Evolutionary conservation across 1,140 invertebrate genomes (phyloP).

Genomic region (Ips typographus): DNA sequence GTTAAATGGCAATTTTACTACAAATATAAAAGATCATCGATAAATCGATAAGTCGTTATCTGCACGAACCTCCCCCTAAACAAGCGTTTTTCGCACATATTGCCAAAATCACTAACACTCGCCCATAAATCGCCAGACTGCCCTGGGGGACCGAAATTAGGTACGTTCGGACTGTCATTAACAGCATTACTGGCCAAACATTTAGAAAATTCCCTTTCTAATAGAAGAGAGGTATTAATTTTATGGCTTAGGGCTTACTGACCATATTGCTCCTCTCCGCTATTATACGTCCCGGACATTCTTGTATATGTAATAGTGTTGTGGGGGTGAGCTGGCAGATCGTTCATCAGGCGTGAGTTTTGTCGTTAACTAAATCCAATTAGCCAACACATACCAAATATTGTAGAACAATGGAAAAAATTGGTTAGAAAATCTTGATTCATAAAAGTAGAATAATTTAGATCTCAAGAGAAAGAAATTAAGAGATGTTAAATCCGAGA

Average conservation of each 20-base stretch:
- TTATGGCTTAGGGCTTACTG: slow-evolving; percentile 17
- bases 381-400: no score
- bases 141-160: slow-evolving; percentile 14
- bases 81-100: slow-evolving; percentile 13
- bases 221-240: slow-evolving; percentile 30
- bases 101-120: slow-evolving; percentile 20
- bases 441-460: no score
- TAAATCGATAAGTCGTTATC: no score
- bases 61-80: not conserved
- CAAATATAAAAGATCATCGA: no score
- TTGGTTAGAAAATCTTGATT: no score
- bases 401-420: no score
- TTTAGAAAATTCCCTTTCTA: slow-evolving; percentile 24
- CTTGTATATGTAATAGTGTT: not conserved
- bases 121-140: slow-evolving; percentile 3
- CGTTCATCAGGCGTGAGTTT: no score
- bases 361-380: no score
- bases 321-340: no score
- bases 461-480: no score
- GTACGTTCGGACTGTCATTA: slow-evolving; percentile 26
- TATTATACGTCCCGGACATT: slow-evolving; percentile 4
- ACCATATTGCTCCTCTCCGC: slow-evolving; percentile 21
- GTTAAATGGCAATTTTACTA: no score
- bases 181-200: slow-evolving; percentile 21
- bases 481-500: no score